Evolutionary conservation across 2,113 vertebrate species (phyloP).

Genomic region (Pituophis catenifer): DNA sequence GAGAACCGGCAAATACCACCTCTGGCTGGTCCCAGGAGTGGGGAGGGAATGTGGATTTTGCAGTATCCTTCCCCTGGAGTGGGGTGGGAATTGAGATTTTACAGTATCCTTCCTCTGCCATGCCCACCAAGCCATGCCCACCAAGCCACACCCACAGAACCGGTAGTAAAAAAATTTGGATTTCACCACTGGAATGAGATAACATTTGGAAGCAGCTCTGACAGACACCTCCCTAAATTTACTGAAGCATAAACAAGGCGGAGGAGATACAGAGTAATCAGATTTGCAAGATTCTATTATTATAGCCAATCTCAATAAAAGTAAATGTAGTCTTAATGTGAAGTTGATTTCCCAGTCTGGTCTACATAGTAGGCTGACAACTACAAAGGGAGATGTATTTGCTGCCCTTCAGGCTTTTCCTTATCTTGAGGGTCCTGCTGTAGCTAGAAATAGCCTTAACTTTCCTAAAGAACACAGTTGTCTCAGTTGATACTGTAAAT

Average conservation of each 20-base stretch:
- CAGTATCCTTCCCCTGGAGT: too few species aligned
- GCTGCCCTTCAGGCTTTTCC: neutral
- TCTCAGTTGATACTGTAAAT: neutral
- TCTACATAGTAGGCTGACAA: neutral
- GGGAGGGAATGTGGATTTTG: too few species aligned
- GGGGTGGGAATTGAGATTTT: too few species aligned
- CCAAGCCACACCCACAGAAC: too few species aligned
- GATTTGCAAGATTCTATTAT: neutral
- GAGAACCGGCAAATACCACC: too few species aligned
- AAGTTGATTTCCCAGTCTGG: neutral
- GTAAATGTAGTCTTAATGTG: neutral
- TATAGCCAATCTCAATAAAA: neutral
- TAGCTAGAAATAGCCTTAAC: fast-evolving
- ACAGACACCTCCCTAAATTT: neutral
- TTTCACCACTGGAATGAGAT: neutral
- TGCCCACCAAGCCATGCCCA: too few species aligned
- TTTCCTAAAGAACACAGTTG: constrained; percentile 34
- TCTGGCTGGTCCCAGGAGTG: too few species aligned
- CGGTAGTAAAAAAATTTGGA: too few species aligned
- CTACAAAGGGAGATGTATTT: constrained; percentile 13
- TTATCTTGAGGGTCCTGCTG: constrained; percentile 31
- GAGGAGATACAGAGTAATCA: neutral
- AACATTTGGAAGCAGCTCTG: neutral
- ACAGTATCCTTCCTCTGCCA: too few species aligned
- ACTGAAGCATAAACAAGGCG: neutral